Evolutionary conservation across 2,888 invertebrate species (phyloP).

Genomic region (Norana najaformis): DNA sequence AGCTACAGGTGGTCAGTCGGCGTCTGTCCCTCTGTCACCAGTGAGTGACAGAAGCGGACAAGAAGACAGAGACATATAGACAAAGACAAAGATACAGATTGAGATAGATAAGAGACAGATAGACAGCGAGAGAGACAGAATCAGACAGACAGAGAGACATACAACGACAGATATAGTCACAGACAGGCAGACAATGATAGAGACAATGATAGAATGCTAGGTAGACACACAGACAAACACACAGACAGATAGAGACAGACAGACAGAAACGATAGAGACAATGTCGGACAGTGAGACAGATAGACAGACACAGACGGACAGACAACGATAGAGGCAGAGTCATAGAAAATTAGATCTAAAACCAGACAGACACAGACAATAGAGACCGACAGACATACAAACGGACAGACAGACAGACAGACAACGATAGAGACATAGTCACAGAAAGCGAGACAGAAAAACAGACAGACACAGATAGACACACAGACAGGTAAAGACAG

Average conservation of each 20-base stretch:
- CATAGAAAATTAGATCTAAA: not conserved
- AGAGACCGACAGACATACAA: not conserved
- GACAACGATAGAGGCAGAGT: not conserved
- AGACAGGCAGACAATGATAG: not conserved
- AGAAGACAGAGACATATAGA: too few relatives aligned
- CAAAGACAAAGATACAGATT: too few relatives aligned
- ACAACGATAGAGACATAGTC: not conserved
- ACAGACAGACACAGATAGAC: not conserved
- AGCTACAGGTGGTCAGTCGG: slow-evolving; percentile 6
- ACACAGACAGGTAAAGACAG: not conserved
- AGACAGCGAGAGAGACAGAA: not conserved
- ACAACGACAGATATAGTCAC: not conserved
- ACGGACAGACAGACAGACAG: not conserved
- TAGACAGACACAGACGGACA: not conserved
- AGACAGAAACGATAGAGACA: not conserved
- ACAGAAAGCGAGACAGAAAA: not conserved
- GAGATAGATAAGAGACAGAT: too few relatives aligned
- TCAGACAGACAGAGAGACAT: not conserved
- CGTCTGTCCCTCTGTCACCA: too few relatives aligned
- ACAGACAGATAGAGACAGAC: not conserved
- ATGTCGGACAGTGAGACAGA: not conserved
- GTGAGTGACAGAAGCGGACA: too few relatives aligned
- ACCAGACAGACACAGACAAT: not conserved
- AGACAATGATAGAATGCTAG: not conserved
- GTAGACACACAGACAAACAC: not conserved